These are phyloP conservation scores for Neuroterus valhalla DNA, from an alignment of 1,140 invertebrate species.

Conservation along the genomic window DNA sequence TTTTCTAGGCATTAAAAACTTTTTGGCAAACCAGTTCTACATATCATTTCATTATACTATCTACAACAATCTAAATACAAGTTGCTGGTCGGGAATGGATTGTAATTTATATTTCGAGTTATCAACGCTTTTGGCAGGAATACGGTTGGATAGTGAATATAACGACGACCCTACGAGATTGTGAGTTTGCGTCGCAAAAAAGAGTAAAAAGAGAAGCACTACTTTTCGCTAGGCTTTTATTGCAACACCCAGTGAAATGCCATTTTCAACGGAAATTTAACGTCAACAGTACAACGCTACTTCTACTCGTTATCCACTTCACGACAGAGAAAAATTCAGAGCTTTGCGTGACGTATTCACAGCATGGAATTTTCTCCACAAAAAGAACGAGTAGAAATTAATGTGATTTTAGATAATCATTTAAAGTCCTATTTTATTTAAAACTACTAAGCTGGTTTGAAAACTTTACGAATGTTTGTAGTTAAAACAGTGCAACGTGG, in stretches of 20 bases:
- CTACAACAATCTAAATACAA: no score
- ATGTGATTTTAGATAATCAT: neutral
- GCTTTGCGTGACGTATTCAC: neutral
- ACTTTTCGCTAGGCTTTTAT: conserved; percentile 43
- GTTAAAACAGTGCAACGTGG: neutral
- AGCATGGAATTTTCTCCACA: neutral
- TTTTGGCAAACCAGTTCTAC: no score
- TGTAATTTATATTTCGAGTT: neutral
- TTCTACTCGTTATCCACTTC: conserved; percentile 31
- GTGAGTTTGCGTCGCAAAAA: conserved; percentile 7
- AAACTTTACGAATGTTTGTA: neutral
- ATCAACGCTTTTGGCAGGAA: neutral
- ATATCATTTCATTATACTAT: no score
- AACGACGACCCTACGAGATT: neutral
- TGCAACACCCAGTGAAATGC: conserved; percentile 40
- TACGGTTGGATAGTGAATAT: neutral
- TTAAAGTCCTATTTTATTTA: neutral
- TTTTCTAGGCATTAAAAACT: no score
- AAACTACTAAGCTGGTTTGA: neutral
- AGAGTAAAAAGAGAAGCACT: neutral
- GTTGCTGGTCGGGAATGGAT: no score
- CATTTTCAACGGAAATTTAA: conserved; percentile 44
- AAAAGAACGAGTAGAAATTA: neutral
- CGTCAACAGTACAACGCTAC: conserved; percentile 46
- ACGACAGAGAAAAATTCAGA: neutral